phyloP scores from a whole-genome alignment of 2,113 vertebrate genomes.

The Tyto alba region DNA sequence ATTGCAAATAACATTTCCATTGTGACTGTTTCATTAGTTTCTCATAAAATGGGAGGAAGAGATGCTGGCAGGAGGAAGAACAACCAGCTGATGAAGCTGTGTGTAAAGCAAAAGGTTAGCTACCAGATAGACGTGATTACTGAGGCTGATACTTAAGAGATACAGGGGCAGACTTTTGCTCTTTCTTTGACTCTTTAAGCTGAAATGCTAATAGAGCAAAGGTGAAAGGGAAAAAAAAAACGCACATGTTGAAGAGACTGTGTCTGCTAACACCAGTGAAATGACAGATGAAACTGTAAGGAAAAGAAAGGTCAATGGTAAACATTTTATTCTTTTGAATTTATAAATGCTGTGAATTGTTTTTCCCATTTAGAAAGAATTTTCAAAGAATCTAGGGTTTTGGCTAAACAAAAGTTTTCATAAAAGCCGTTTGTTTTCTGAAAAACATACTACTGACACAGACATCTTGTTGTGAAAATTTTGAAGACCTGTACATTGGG shows the following conservation, averaged over 20 bases:
- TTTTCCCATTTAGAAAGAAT: background rate
- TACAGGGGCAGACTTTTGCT: background rate
- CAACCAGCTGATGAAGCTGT: background rate
- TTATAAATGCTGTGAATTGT: background rate
- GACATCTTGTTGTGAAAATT: background rate
- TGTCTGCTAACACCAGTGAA: background rate
- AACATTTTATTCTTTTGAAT: background rate
- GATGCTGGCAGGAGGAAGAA: background rate
- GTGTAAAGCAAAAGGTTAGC: background rate
- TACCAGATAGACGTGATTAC: background rate
- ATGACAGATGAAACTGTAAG: background rate
- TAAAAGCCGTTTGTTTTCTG: background rate
- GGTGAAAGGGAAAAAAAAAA: background rate
- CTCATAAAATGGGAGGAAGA: background rate
- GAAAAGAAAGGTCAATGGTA: background rate
- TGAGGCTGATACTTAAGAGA: background rate
- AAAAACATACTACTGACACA: background rate
- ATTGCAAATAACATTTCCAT: background rate
- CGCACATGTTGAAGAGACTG: background rate
- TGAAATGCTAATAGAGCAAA: background rate
- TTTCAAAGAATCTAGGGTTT: background rate
- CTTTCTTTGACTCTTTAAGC: background rate
- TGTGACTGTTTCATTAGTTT: background rate
- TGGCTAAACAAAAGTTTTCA: background rate
- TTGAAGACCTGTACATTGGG: background rate